A percentile compares a stretch with the other conserved stretches of the same genome.
Evolutionary conservation across 1,140 invertebrate genomes (phyloP).

Genomic region (Yoshiicerus persimilis): DNA sequence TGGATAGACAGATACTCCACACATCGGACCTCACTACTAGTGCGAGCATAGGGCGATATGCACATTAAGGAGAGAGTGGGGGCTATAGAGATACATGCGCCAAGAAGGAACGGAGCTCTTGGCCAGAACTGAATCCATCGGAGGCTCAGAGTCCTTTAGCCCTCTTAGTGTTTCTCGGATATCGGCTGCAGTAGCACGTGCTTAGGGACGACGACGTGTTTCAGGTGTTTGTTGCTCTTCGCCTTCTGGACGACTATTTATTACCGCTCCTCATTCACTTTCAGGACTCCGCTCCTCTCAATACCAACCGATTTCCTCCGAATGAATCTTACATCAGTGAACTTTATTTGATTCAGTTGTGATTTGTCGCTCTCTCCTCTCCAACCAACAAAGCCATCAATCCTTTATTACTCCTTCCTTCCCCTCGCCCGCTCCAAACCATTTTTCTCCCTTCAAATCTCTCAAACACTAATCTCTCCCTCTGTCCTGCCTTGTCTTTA

Average conservation of each 20-base stretch:
- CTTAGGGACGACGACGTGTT: neutral
- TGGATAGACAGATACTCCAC: too few relatives aligned
- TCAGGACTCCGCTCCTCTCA: neutral
- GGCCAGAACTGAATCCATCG: neutral
- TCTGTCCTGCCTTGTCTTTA: neutral
- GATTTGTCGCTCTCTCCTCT: neutral
- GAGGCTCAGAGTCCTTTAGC: neutral
- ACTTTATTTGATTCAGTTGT: neutral
- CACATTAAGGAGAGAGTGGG: neutral
- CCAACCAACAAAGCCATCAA: neutral
- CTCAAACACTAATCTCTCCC: neutral
- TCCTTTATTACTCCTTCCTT: neutral
- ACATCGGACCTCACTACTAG: too few relatives aligned
- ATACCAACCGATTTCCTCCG: neutral
- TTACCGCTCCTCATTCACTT: neutral
- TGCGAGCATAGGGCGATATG: too few relatives aligned
- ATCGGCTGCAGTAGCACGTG: slow-evolving; percentile 8
- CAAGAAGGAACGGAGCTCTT: neutral
- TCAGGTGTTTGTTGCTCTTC: neutral
- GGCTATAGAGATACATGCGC: neutral
- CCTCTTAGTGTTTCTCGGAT: neutral
- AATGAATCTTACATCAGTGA: neutral
- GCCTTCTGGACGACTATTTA: neutral
- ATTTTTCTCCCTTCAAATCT: neutral
- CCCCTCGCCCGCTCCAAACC: neutral